These are phyloP conservation scores for Acronicta psi DNA, from an alignment of 2,888 invertebrate species.

Conservation along the genomic window DNA sequence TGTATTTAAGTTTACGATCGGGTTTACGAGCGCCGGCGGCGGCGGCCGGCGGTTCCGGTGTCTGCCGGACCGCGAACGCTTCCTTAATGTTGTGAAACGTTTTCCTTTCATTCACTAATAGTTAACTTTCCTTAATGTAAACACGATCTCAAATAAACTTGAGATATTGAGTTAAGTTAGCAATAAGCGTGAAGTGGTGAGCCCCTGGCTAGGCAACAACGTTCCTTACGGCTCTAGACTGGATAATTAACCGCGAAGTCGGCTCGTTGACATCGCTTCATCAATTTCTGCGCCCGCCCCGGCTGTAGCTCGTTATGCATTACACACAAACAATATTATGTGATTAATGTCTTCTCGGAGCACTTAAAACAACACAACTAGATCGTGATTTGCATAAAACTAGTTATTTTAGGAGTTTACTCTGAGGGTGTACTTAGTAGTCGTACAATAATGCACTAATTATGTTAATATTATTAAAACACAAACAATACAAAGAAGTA, in stretches of 20 bases:
- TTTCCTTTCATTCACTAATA: constrained; percentile 48
- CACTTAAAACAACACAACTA: constrained; percentile 76
- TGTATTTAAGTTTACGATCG: constrained; percentile 72
- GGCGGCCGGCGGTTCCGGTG: constrained; percentile 54
- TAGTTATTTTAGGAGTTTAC: constrained; percentile 81
- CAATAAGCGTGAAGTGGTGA: constrained; percentile 46
- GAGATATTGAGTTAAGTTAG: constrained; percentile 32
- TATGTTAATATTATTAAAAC: too few relatives aligned
- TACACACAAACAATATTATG: constrained; percentile 83
- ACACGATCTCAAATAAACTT: constrained; percentile 27
- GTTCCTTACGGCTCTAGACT: constrained; percentile 56
- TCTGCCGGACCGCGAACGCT: constrained; percentile 56
- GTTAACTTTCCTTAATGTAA: constrained; percentile 35
- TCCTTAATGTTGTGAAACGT: constrained; percentile 56
- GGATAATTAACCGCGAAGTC: constrained; percentile 83
- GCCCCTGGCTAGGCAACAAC: constrained; percentile 44
- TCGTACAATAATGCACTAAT: neutral
- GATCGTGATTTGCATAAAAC: constrained; percentile 86
- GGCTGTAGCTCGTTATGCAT: constrained; percentile 72
- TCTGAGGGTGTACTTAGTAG: constrained; percentile 37
- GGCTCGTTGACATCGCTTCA: constrained; percentile 80
- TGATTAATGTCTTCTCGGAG: constrained; percentile 83
- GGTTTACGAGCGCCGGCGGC: constrained; percentile 67
- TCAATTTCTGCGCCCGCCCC: constrained; percentile 78
- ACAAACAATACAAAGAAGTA: neutral